phyloP scores from a whole-genome alignment of 2,888 invertebrate genomes.

The Parelbella ahira region DNA sequence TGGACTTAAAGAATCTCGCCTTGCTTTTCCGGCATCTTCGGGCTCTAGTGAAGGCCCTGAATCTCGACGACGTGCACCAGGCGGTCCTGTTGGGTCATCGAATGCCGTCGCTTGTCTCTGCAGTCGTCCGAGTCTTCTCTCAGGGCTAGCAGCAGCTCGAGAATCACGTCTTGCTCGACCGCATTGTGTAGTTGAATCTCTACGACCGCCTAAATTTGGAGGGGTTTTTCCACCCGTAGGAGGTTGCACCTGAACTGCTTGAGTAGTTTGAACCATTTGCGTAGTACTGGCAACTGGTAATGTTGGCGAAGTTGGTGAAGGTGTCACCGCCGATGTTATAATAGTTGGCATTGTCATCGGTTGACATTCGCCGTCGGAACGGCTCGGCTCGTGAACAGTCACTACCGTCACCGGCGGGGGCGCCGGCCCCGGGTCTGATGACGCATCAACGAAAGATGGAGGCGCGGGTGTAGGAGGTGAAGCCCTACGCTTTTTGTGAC shows the following conservation, averaged over 20 bases:
- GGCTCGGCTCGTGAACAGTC: constrained; percentile 69
- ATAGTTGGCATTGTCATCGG: constrained; percentile 86
- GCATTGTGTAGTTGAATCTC: constrained; percentile 93
- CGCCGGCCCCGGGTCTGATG: constrained; percentile 85
- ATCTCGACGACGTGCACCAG: constrained; percentile 84
- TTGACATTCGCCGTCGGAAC: constrained; percentile 83
- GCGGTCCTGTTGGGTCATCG: constrained; percentile 90
- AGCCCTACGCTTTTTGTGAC: constrained; percentile 78
- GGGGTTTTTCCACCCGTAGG: constrained; percentile 62
- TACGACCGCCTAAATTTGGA: constrained; percentile 79
- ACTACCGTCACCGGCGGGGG: constrained; percentile 72
- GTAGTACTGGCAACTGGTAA: constrained; percentile 46
- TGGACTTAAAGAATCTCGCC: constrained; percentile 93
- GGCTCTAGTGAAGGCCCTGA: constrained; percentile 93
- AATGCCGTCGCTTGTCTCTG: constrained; percentile 94
- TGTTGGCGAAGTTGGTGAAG: constrained; percentile 90
- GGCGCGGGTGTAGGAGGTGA: constrained; percentile 68
- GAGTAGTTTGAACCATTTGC: constrained; percentile 50
- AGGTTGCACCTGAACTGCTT: constrained; percentile 44
- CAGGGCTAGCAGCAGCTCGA: constrained; percentile 83
- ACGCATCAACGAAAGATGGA: constrained; percentile 76
- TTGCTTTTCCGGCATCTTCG: constrained; percentile 88
- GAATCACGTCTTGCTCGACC: constrained; percentile 85
- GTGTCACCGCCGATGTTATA: constrained; percentile 90
- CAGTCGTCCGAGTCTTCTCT: constrained; percentile 84